These are phyloP conservation scores for Cebidichthys violaceus DNA, from an alignment of 2,113 vertebrate genomes.

Conservation along the genomic window DNA sequence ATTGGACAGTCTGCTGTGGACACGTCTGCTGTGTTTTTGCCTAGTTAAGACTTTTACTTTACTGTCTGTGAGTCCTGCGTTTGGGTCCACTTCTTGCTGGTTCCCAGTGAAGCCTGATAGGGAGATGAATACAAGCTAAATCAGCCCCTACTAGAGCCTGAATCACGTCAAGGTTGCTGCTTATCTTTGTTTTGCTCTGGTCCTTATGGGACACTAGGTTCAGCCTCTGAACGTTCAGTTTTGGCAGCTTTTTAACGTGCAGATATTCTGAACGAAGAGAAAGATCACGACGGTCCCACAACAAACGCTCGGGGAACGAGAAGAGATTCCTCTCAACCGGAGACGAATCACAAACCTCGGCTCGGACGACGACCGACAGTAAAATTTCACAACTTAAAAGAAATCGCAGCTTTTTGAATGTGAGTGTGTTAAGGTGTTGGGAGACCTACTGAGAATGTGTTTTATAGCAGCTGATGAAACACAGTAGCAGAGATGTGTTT, in stretches of 20 bases:
- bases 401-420: slow-evolving; percentile 9
- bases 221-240: background rate
- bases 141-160: background rate
- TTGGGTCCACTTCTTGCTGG: background rate
- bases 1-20: background rate
- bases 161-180: background rate
- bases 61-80: background rate
- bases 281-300: background rate
- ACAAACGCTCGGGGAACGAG: slow-evolving; percentile 11
- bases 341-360: slow-evolving; percentile 41
- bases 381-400: background rate
- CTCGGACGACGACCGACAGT: slow-evolving; percentile 18
- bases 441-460: slow-evolving; percentile 11
- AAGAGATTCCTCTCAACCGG: slow-evolving; percentile 19
- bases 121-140: background rate
- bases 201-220: background rate
- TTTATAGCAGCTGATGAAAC: slow-evolving; percentile 41
- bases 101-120: background rate
- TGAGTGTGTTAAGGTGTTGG: background rate
- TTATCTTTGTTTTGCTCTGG: background rate
- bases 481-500: slow-evolving; percentile 32
- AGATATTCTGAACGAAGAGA: background rate
- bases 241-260: background rate
- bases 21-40: background rate
- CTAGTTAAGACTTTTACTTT: background rate